Conservation (phyloP, 1,140 invertebrate species). For the Parapsyche elsis region DNA sequence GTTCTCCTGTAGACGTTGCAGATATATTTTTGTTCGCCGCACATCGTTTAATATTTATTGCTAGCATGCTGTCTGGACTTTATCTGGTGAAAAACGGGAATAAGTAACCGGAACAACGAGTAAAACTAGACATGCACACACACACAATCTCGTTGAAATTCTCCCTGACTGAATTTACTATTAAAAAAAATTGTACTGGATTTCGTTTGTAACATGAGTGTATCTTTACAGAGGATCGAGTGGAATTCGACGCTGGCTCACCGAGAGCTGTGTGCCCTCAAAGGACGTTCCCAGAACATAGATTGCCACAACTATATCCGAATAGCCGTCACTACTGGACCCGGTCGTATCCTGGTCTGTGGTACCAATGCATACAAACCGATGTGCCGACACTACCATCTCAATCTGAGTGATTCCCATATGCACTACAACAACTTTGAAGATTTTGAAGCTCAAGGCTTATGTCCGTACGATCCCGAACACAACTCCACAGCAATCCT, state of each 20-base stretch:
- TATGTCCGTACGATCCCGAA: constrained; percentile 92
- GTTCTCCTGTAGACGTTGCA: not conserved
- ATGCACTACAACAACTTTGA: constrained; percentile 64
- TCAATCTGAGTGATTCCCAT: constrained; percentile 58
- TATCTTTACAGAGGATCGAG: constrained; percentile 75
- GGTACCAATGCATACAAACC: constrained; percentile 98
- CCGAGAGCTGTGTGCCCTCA: constrained; percentile 85
- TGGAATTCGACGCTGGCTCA: constrained; percentile 87
- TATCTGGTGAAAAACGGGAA: constrained; percentile 9
- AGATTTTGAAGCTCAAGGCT: constrained; percentile 84
- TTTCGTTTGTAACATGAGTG: constrained; percentile 23
- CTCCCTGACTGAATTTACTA: not conserved
- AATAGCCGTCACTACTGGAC: constrained; percentile 77
- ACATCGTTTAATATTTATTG: constrained; percentile 31
- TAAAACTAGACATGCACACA: not conserved
- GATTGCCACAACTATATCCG: constrained; percentile 97
- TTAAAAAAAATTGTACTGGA: no score
- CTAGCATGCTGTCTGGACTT: constrained; percentile 23
- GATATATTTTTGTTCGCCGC: constrained; percentile 45
- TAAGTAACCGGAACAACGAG: not conserved
- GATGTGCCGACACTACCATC: constrained; percentile 82
- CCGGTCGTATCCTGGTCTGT: constrained; percentile 85
- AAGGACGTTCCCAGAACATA: constrained; percentile 86
- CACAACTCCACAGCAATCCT: constrained; percentile 93
- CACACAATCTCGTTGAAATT: not conserved